Base-by-base conservation (phyloP, 1,140 invertebrate species). In the Adelges cooleyi region DNA sequence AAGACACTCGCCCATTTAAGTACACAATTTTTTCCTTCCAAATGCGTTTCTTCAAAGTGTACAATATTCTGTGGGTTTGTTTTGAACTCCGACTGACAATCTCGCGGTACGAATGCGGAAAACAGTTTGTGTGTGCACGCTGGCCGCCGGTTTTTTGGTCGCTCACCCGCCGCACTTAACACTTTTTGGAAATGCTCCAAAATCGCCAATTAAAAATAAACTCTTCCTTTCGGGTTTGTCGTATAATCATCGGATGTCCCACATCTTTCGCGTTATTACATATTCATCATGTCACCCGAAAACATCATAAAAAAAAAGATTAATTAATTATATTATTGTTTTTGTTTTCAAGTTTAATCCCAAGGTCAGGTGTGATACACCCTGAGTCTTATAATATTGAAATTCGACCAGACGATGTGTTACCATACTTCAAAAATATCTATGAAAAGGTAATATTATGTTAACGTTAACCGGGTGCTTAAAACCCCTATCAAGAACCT, bases 181-280 rank as follows among this genome's bases (percentile, higher is more conserved):
- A 22, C 11, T 29, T 23, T 23, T 54, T 29, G 52, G 15, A n/a
- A n/a, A n/a, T 18, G 9, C 22, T 59, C 53, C 53, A 59, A 44
- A 17, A 42, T 44, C 15, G 10, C 11, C 38, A 59, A 59, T 42
- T 59, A 59, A 44, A 59, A 59, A 59, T 59, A 59, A 59, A 59
- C 38, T 40, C 38, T 36, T 42, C 38, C 38, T 40, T 59, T 40
- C 44, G 13, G 53, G 22, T 59, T 44, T 25, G 36, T 42, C 36
- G 10, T 17, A 10, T n/a, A n/a, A n/a, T 17, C n/a, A 15, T 25
- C 29, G 23, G 17, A 25, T 44, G 53, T 25, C 38, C 53, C 38
- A 44, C 11, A 59, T 59, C 38, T 59, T 44, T 59, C 53, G 27
- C 53, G 23, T 54, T 42, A 40, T 25, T 9, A 11, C 15, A 10